A percentile compares a stretch with the other conserved stretches of the same genome.
These are phyloP conservation scores for Dolichoris vasculosae DNA, from an alignment of 1,140 invertebrate genomes.

Conservation along the genomic window DNA sequence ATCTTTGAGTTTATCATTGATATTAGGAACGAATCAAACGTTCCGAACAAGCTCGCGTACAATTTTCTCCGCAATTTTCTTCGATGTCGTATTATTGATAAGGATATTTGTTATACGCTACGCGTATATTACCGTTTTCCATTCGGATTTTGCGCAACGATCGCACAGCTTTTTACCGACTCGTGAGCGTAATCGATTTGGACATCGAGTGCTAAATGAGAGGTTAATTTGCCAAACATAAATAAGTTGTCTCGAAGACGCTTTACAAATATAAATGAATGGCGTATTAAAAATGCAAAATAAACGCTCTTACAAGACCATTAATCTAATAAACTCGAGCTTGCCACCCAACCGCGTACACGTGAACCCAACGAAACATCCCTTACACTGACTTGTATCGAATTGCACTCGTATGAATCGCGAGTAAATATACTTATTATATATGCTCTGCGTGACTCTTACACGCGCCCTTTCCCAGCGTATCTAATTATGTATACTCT, in stretches of 20 bases:
- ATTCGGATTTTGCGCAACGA: neutral
- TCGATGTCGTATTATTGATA: neutral
- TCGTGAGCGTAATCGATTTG: neutral
- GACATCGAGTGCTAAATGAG: neutral
- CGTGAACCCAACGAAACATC: neutral
- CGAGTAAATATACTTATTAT: neutral
- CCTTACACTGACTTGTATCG: neutral
- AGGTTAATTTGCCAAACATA: neutral
- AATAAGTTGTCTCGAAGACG: neutral
- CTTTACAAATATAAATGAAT: neutral
- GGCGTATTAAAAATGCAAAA: neutral
- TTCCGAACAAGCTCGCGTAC: too few species aligned
- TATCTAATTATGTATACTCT: neutral
- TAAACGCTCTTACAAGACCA: neutral
- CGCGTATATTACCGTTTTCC: neutral
- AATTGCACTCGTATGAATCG: neutral
- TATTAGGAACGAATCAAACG: too few species aligned
- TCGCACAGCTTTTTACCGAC: neutral
- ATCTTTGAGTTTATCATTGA: too few species aligned
- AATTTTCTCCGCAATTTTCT: neutral
- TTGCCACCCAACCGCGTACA: neutral
- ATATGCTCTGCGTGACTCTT: neutral
- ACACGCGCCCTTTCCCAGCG: neutral
- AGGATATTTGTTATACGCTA: neutral
- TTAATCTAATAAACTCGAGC: neutral